Evolutionary conservation across 2,797 vertebrate species (phyloP), one percentile per base, ranked within the genome.

Genomic region (Molossus molossus): DNA sequence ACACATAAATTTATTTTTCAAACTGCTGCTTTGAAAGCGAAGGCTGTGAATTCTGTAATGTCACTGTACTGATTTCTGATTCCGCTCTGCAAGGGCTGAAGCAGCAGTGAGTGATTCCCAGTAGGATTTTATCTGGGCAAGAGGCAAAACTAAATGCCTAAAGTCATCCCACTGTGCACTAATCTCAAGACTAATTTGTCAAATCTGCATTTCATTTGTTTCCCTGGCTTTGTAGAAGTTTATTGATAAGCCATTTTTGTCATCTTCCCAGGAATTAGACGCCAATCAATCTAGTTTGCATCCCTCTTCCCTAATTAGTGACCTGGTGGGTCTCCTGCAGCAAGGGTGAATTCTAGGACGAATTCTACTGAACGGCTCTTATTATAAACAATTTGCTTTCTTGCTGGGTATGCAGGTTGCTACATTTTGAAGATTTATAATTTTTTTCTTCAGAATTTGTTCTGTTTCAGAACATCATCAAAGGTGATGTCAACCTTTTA

Each of bases 161-260:
- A 94, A 98, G 96, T 91, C 60, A 92, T 96, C 98, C 96, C 73
- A 96, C 97, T 91, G 96, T 94, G 97, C 87, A 9, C 97, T 95
- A 98, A 98, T 97, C 98, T 97, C 96, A 96, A 93, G 96, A 91
- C 93, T 98, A 97, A 98, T 97, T 98, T 98, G 97, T 98, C 97
- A 97, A 97, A 98, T 98, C 97, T 98, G 86, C 94, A 96, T 97
- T 98, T 97, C 96, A 92, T 97, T 98, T 95, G 33, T 98, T 97
- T 97, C 92, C 85, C 69, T 62, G 94, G 62, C 90, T 96, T 96
- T 87, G 93, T 57, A 95, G 95, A 97, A 90, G 91, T 89, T 97
- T 98, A 98, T 98, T 96, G 96, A 98, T 98, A 98, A 98, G 79
- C n/a, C 50, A 1, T 75, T 76, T 79, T 85, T 97, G 94, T 92